These are phyloP conservation scores for Lipotes vexillifer DNA, from an alignment of 2,113 vertebrate genomes.

Conservation along the genomic window DNA sequence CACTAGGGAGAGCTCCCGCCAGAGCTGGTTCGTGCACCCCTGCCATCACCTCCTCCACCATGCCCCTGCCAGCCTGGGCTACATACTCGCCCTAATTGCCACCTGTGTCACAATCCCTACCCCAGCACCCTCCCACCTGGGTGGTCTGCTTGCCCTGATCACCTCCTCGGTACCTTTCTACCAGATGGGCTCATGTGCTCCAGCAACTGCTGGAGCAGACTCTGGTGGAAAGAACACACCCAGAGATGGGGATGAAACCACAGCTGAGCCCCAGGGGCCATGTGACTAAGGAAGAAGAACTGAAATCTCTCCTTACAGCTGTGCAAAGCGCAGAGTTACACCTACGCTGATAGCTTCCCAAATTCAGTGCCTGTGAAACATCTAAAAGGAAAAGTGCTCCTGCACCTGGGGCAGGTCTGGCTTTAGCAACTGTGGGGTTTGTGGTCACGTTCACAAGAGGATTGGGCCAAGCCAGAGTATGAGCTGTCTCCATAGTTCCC, in stretches of 20 bases:
- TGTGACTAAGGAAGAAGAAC: background rate
- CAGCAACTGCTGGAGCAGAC: background rate
- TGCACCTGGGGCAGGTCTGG: background rate
- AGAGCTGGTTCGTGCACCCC: background rate
- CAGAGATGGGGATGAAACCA: background rate
- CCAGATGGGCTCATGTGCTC: background rate
- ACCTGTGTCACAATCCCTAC: background rate
- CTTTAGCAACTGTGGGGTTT: background rate
- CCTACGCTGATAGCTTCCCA: background rate
- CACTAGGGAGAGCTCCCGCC: background rate
- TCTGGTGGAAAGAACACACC: background rate
- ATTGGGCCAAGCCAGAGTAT: background rate
- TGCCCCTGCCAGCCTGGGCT: background rate
- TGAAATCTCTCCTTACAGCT: background rate
- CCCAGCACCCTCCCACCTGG: background rate
- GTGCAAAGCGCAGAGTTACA: background rate
- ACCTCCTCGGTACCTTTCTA: background rate
- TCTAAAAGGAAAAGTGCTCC: background rate
- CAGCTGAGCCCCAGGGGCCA: background rate
- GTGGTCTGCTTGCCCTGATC: background rate
- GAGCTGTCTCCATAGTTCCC: background rate
- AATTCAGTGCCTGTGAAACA: background rate
- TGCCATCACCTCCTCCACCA: background rate
- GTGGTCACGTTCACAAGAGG: too few relatives aligned
- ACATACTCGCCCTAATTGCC: background rate